Evolutionary conservation across 1,140 invertebrate species (phyloP), one percentile per base, ranked within the genome.

Genomic region (Dreissena rostriformis): DNA sequence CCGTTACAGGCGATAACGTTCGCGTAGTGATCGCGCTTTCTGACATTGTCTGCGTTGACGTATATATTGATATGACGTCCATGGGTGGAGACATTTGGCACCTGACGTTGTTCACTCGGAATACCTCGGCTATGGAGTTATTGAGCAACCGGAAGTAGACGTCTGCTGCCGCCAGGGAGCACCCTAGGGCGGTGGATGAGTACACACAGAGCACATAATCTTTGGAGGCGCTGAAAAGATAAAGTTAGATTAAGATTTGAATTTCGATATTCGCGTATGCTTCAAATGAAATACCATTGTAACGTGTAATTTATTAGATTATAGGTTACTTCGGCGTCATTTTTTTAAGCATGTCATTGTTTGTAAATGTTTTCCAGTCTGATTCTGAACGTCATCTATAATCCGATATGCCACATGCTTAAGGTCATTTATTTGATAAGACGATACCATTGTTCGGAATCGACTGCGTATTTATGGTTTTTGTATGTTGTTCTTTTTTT

Each of bases 61-160:
- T 75, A 49, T 83, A 83, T 52, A 83, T 75, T 10, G 81, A 76
- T 39, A 83, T 76, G 24, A 67, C 81, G 49, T 83, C 81, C 71
- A 83, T 75, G 11, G 81, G 71, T 49, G 70, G 72, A 39, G 51
- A 57, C 24, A 83, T 29, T 49, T n/a, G n/a, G 70, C 81, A 83
- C 7, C 55, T n/a, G 55, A 49, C 75, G 12, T 28, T 49, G 11
- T 65, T 65, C 11, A 55, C 51, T 22, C 51, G 29, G 29, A 83
- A 83, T 53, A 83, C 17, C 19, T 12, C 49, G 51, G 28, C 29
- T 15, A 83, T 28, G 55, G 81, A 74, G 26, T 75, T 53, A 49
- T 83, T 83, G 29, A 83, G 65, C n/a, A 83, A 73, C 39, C 70
- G 75, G 53, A 68, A 83, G 63, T 75, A 83, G 10, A 70, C 52